Evolutionary conservation across 1,140 invertebrate species (phyloP).

Genomic region (Mizuhopecten yessoensis): DNA sequence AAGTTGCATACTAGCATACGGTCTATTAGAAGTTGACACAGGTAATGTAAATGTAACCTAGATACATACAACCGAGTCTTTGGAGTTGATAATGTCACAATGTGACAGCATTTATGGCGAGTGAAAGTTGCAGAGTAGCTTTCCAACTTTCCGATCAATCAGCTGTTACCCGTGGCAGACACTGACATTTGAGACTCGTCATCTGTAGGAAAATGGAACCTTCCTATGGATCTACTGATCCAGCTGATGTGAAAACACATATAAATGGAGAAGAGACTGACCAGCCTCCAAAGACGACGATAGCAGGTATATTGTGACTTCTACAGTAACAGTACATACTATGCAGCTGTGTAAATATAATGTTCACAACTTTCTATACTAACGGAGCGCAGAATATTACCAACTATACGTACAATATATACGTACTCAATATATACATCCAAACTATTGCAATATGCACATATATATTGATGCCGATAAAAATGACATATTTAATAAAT

Average conservation of each 20-base stretch:
- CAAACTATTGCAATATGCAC: no score
- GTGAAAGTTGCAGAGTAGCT: neutral
- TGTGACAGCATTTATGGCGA: neutral
- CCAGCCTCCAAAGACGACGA: neutral
- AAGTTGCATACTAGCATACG: neutral
- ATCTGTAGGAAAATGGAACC: neutral
- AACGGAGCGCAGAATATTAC: no score
- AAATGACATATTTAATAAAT: no score
- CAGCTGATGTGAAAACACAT: neutral
- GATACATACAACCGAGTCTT: neutral
- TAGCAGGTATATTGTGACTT: neutral
- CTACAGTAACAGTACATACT: no score
- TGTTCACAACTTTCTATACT: no score
- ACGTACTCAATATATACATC: no score
- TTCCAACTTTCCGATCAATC: no score
- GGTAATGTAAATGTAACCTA: neutral
- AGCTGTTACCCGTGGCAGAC: no score
- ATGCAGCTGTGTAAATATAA: no score
- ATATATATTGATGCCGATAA: no score
- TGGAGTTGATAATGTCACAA: neutral
- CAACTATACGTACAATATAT: no score
- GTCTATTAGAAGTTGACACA: neutral
- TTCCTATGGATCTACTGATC: slow-evolving; percentile 3
- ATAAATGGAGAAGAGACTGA: neutral
- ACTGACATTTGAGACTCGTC: neutral